Percentiles rank a stretch among this genome's conserved stretches.
These are phyloP conservation scores for Sphaeramia orbicularis DNA, from an alignment of 2,797 vertebrate genomes.

Conservation along the genomic window DNA sequence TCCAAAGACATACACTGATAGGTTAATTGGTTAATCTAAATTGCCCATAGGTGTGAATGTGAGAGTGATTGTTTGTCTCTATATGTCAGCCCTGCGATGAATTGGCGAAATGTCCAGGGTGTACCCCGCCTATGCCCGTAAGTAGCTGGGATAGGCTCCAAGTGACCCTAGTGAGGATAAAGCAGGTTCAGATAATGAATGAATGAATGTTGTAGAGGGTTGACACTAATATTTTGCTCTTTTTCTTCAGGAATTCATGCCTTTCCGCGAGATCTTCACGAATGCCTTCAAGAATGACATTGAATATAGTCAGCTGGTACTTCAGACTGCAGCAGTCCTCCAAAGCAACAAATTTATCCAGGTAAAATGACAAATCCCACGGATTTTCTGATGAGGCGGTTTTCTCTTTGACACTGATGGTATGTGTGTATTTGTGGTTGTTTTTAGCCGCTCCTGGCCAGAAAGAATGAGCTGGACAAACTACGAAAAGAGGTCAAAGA, in stretches of 20 bases:
- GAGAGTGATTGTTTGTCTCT: no score
- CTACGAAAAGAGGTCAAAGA: slow-evolving; percentile 98
- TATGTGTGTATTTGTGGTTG: slow-evolving; percentile 11
- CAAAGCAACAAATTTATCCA: slow-evolving; percentile 97
- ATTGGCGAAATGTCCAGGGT: no score
- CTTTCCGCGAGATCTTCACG: slow-evolving; percentile 92
- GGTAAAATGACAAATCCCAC: slow-evolving; percentile 74
- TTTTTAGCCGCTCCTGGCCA: slow-evolving; percentile 91
- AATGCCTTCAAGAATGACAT: slow-evolving; percentile 93
- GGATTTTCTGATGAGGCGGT: neutral
- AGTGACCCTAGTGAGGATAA: no score
- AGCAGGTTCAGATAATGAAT: no score
- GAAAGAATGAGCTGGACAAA: slow-evolving; percentile 96
- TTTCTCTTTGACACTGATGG: neutral
- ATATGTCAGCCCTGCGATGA: no score
- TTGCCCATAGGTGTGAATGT: no score
- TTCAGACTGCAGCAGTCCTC: slow-evolving; percentile 91
- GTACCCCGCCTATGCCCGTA: no score
- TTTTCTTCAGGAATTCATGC: slow-evolving; percentile 90
- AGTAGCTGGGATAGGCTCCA: no score
- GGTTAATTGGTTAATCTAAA: no score
- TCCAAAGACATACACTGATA: no score
- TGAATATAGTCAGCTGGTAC: slow-evolving; percentile 91
- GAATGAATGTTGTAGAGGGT: neutral
- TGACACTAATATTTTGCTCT: neutral